A percentile compares a stretch with the other conserved stretches of the same genome.
Evolutionary conservation across 2,797 vertebrate genomes (phyloP).

Genomic region (Eulemur mongoz): DNA sequence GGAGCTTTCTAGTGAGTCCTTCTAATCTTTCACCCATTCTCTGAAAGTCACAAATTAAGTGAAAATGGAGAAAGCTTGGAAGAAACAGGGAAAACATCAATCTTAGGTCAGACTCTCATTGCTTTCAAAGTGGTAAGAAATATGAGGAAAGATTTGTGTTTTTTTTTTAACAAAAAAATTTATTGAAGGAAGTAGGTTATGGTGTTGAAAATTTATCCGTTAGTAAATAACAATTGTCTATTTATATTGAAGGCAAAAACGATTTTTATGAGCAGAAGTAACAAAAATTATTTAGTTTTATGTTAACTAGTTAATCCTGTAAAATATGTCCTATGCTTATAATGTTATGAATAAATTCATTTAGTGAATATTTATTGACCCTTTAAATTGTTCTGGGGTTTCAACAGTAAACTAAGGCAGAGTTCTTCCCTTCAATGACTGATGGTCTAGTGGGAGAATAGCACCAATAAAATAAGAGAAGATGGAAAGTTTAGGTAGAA

Average conservation of each 20-base stretch:
- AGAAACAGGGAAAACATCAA: no score
- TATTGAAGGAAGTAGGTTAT: not conserved
- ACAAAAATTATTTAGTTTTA: constrained; percentile 3
- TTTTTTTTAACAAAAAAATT: no score
- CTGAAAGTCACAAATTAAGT: no score
- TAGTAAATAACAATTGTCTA: not conserved
- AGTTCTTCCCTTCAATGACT: not conserved
- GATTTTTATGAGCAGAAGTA: not conserved
- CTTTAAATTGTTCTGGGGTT: not conserved
- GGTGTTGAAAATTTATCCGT: not conserved
- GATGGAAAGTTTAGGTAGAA: not conserved
- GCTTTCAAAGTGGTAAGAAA: no score
- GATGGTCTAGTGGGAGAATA: not conserved
- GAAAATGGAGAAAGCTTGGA: no score
- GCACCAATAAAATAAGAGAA: not conserved
- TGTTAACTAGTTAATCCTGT: not conserved
- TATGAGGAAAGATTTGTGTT: no score
- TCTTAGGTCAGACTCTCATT: no score
- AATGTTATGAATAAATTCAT: not conserved
- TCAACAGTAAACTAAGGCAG: not conserved
- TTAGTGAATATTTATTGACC: not conserved
- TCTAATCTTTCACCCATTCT: no score
- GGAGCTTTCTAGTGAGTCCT: no score
- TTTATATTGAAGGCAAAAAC: not conserved
- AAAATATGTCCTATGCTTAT: not conserved